Evolutionary conservation across 2,797 vertebrate genomes (phyloP).

Genomic region (Hydrolagus colliei): DNA sequence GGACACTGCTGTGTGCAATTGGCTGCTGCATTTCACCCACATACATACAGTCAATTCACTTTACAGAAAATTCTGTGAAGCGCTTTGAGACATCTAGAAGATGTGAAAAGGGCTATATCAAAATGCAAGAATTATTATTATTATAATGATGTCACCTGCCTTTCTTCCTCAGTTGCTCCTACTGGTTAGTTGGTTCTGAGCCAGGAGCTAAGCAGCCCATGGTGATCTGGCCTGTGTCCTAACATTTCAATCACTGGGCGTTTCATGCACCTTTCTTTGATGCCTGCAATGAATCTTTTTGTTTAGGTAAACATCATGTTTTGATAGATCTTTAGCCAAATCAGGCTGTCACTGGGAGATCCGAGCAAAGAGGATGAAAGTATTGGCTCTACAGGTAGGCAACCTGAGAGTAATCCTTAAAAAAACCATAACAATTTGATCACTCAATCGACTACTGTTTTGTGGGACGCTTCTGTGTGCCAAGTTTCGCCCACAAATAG

Average conservation of each 20-base stretch:
- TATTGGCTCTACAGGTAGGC: not conserved
- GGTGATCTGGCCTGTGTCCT: not conserved
- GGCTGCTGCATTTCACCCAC: no score
- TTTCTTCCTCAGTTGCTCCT: not conserved
- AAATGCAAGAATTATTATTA: no score
- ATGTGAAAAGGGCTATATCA: no score
- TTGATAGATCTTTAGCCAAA: not conserved
- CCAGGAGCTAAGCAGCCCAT: not conserved
- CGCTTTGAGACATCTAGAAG: no score
- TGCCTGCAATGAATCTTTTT: not conserved
- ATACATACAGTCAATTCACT: no score
- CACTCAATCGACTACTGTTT: no score
- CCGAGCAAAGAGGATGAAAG: not conserved
- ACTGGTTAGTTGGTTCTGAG: conserved; percentile 1
- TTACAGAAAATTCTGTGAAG: no score
- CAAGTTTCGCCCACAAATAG: no score
- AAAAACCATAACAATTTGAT: no score
- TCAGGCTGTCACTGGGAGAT: not conserved
- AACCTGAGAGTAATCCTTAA: not conserved
- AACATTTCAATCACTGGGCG: not conserved
- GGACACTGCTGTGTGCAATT: no score
- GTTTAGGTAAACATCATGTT: not conserved
- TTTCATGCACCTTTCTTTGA: conserved; percentile 1
- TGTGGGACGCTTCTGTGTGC: no score
- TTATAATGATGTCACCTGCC: not conserved